These are phyloP conservation scores for Seira ritae DNA, from an alignment of 2,888 invertebrate genomes.

Conservation along the genomic window DNA sequence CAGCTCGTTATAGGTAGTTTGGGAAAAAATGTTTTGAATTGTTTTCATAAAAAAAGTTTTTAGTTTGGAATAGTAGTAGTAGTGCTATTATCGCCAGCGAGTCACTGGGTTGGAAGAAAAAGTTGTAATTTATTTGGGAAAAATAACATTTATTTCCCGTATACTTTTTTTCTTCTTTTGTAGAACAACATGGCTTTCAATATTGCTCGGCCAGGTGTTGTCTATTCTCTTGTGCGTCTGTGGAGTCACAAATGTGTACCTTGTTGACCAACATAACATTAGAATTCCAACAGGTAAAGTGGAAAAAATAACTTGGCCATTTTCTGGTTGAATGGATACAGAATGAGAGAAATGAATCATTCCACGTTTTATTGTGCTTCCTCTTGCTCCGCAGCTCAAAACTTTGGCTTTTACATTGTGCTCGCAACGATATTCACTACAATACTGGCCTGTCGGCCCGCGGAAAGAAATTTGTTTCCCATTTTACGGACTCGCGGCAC, in stretches of 20 bases:
- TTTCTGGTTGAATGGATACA: too few species aligned
- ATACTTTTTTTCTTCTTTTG: background rate
- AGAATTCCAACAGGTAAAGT: conserved; percentile 84
- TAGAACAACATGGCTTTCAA: conserved; percentile 85
- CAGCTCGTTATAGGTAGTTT: background rate
- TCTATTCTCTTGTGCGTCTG: conserved; percentile 87
- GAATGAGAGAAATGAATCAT: too few species aligned
- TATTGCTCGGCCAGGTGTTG: conserved; percentile 85
- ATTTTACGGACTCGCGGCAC: conserved; percentile 84
- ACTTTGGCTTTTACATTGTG: conserved; percentile 86
- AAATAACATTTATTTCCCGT: too few species aligned
- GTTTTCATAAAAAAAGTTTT: background rate
- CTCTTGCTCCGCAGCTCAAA: conserved; percentile 81
- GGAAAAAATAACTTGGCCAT: too few species aligned
- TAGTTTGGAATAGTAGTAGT: too few species aligned
- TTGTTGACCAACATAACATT: conserved; percentile 78
- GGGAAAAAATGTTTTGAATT: background rate
- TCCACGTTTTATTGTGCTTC: too few species aligned
- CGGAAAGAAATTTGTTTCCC: conserved; percentile 80
- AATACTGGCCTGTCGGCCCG: conserved; percentile 84
- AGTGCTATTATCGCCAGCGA: too few species aligned
- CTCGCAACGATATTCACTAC: conserved; percentile 87
- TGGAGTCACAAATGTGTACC: conserved; percentile 84
- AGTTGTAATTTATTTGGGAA: too few species aligned
- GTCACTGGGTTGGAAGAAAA: too few species aligned